Base-by-base conservation (phyloP, 2,113 vertebrate genomes). In the Amblyopsis rosae region DNA sequence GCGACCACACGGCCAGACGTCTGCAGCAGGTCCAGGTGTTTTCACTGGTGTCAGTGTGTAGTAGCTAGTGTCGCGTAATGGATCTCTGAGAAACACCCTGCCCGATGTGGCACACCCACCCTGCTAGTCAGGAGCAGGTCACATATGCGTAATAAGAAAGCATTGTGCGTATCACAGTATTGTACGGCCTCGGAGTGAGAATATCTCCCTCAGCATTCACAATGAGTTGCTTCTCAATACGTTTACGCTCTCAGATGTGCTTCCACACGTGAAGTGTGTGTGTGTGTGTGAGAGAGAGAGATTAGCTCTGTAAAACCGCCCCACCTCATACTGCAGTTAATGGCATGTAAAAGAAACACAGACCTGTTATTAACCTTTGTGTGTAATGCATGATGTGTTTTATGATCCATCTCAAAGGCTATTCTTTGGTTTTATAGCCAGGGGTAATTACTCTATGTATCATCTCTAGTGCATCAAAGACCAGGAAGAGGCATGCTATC, bases 61-160 rank as follows among this genome's bases (percentile, higher is more conserved):
- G 86, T 86, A 84, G 76, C 47, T 78, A 65, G 63, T 83, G 79
- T 82, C 68, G 64, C 71, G 64, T 80, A 76, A 82, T 83, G 76
- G 80, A 83, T 83, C 82, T 79, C 65, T 10, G 26, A 45, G 61
- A 63, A 8, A 59, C 54, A 68, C 76, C 72, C 74, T 76, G 70
- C 72, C 47, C 41, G 53, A 53, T 54, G n/a, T 48, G 55, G 70
- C 67, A 48, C 79, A 78, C 82, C 33, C 79, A 76, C 82, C 58
- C 35, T 56, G 54, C 1, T 63, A 78, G 12, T 45, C 60, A 61
- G 60, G 61, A 65, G 33, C 48, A 35, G 45, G 54, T 82, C 45
- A 67, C 12, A 48, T 74, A 76, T 77, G 17, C 66, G 72, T 77
- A 16, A 68, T 76, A 64, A 19, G 50, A 67, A 70, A 67, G 10